Conservation (phyloP, 1,140 invertebrate species). For the Matsumurasca onukii region DNA sequence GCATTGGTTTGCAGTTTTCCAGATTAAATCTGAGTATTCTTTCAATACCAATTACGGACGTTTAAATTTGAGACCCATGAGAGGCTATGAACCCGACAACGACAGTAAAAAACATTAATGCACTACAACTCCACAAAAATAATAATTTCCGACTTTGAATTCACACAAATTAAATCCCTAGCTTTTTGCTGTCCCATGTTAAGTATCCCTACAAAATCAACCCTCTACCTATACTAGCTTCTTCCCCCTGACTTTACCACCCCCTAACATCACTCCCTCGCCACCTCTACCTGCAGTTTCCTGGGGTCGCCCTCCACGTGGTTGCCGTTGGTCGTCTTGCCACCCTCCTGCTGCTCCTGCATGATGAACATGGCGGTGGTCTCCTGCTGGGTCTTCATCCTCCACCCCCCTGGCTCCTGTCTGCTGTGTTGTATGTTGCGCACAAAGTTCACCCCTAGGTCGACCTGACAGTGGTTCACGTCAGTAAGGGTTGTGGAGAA, state of each 20-base stretch:
- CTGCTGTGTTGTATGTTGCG: slow-evolving; percentile 15
- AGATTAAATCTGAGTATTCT: too few relatives aligned
- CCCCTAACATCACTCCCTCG: slow-evolving; percentile 52
- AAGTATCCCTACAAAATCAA: too few relatives aligned
- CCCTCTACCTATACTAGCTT: slow-evolving; percentile 53
- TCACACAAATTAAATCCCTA: too few relatives aligned
- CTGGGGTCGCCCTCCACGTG: slow-evolving; percentile 3
- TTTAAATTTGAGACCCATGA: too few relatives aligned
- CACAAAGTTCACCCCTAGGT: slow-evolving; percentile 10
- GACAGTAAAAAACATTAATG: too few relatives aligned
- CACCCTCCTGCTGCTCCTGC: not conserved
- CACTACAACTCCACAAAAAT: too few relatives aligned
- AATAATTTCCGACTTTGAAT: too few relatives aligned
- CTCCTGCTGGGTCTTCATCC: slow-evolving; percentile 7
- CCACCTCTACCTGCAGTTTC: slow-evolving; percentile 44
- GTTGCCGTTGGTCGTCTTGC: slow-evolving; percentile 6
- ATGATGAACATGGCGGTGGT: slow-evolving; percentile 13
- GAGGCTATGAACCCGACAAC: too few relatives aligned
- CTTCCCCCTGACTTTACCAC: slow-evolving; percentile 56
- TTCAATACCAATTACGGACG: too few relatives aligned
- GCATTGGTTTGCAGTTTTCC: too few relatives aligned
- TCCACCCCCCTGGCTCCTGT: not conserved
- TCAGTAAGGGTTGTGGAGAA: too few relatives aligned
- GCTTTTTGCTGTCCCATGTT: too few relatives aligned
- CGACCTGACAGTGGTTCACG: not conserved